These are phyloP conservation scores for Zhuqinia jingwanae DNA, from an alignment of 2,888 invertebrate species.

Conservation along the genomic window DNA sequence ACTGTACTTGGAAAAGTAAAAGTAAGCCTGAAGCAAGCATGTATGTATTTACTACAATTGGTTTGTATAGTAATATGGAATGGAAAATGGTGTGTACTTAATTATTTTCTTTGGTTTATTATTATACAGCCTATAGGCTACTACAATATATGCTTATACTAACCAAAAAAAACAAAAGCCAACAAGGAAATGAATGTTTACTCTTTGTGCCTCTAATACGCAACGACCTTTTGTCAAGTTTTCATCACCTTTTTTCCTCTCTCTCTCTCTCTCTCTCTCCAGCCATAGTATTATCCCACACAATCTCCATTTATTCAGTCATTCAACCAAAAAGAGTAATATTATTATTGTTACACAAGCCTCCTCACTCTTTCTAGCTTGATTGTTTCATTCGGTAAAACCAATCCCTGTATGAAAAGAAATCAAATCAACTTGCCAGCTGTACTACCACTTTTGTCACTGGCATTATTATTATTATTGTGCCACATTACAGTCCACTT, in stretches of 20 bases:
- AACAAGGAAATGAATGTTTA: conserved; percentile 68
- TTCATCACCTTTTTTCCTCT: conserved; percentile 47
- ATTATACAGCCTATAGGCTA: background rate
- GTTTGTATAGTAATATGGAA: background rate
- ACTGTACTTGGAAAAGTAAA: conserved; percentile 31
- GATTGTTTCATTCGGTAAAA: too few relatives aligned
- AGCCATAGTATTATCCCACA: too few relatives aligned
- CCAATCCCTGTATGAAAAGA: too few relatives aligned
- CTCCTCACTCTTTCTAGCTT: too few relatives aligned
- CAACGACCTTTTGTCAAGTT: conserved; percentile 30
- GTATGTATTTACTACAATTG: background rate
- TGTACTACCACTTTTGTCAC: too few relatives aligned
- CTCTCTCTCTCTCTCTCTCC: background rate
- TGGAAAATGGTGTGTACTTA: conserved; percentile 42
- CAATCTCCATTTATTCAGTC: background rate
- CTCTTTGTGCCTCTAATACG: conserved; percentile 12
- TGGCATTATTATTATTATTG: background rate
- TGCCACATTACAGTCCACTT: too few relatives aligned
- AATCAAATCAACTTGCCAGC: background rate
- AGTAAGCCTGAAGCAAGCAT: background rate
- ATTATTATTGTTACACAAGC: conserved; percentile 1
- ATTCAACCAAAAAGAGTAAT: background rate
- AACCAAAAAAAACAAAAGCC: background rate
- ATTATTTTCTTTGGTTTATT: conserved; percentile 63
- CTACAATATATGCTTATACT: too few relatives aligned